Evolutionary conservation across 2,888 invertebrate species (phyloP), one percentile per base, ranked within the genome.

Genomic region (Arrhopalites spinosus): DNA sequence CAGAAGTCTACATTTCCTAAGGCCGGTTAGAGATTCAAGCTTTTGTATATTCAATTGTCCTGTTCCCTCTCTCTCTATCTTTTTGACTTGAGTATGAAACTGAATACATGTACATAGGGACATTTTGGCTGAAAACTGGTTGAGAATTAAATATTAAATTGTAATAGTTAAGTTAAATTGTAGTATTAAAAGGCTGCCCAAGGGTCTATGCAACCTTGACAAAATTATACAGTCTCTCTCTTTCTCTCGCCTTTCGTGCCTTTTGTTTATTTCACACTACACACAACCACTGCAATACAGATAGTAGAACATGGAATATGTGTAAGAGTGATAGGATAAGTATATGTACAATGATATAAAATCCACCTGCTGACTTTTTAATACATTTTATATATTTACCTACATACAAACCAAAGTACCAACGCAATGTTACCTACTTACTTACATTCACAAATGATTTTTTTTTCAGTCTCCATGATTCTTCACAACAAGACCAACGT

Each of bases 171-270:
- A 36, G 20, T 66, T 43, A 23, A 23, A 45, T 2, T 29, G 36
- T 43, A 15, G 13, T 29, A 43, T 66, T 43, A 36, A 36, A 66
- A 43, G 30, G 13, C 2, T 25, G 70, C 70, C 70, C 56, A 70
- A 70, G 70, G 70, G 70, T 70, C 56, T 70, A 7, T 27, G 11
- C 70, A 70, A 70, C 70, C 70, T 70, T 70, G 70, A 56, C 70
- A 70, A 70, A 53, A 70, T 70, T 50, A 56, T 70, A 15, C 11
- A 70, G 56, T 59, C 56, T 68, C 11, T 36, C 36, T 7, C n/a
- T n/a, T n/a, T 17, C 56, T 20, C 23, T 13, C 7, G 36, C 36
- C 36, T 36, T 36, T 36, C 36, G 36, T 36, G 36, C 36, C 11
- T 36, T 25, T 25, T 61, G 61, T 61, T 1, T 61, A 2, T 25